Conservation (phyloP, 2,113 vertebrate genomes). For the Hippopotamus amphibius region DNA sequence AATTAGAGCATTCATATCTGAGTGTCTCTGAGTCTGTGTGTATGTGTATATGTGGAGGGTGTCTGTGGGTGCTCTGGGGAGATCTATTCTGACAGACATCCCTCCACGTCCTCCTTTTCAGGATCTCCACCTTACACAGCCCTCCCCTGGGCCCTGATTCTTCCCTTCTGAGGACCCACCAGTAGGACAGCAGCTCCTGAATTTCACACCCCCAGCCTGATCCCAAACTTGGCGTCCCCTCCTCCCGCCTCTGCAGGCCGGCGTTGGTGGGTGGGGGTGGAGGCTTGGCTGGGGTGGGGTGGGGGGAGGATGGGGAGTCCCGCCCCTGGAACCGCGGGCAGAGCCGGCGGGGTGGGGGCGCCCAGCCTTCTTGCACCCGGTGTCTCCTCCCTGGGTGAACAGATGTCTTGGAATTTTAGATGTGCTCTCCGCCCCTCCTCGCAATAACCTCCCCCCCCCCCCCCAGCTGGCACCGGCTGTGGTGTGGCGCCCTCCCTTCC, state of each 20-base stretch:
- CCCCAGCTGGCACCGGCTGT: conserved; percentile 88
- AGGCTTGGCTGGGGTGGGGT: not conserved
- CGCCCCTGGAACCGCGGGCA: not conserved
- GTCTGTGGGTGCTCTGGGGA: not conserved
- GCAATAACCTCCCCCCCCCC: conserved; percentile 79
- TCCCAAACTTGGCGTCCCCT: not conserved
- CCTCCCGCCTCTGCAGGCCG: not conserved
- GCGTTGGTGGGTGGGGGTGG: not conserved
- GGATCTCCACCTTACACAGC: not conserved
- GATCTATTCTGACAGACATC: not conserved
- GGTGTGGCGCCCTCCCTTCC: conserved; percentile 89
- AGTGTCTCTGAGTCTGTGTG: not conserved
- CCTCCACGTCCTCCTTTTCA: not conserved
- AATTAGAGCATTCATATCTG: not conserved
- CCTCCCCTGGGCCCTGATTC: not conserved
- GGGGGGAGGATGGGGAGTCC: not conserved
- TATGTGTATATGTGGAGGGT: not conserved
- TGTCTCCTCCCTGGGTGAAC: conserved; percentile 86
- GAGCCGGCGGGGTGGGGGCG: not conserved
- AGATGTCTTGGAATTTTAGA: conserved; percentile 96
- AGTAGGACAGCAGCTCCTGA: not conserved
- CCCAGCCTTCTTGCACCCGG: conserved; percentile 44
- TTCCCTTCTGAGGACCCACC: not conserved
- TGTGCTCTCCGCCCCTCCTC: conserved; percentile 86
- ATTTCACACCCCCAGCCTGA: not conserved